These are phyloP conservation scores for Tympanuchus pallidicinctus DNA, from an alignment of 2,113 vertebrate genomes.

Conservation along the genomic window DNA sequence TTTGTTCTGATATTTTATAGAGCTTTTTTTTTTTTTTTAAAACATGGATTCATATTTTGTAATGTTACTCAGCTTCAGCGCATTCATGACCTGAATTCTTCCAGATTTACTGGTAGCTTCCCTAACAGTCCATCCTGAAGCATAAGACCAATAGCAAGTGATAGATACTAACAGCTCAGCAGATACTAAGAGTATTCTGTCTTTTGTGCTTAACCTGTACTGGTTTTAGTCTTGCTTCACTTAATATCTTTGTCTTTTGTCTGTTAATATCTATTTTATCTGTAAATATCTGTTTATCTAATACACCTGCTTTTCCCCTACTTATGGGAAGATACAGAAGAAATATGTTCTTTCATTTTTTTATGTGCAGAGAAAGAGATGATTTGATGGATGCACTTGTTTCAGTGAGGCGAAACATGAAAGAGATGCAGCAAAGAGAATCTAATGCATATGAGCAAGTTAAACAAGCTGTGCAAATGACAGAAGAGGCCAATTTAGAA, in stretches of 20 bases:
- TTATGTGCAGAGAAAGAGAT: conserved; percentile 86
- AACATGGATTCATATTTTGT: neutral
- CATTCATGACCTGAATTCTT: neutral
- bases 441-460: conserved; percentile 88
- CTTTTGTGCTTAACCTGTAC: neutral
- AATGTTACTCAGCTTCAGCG: neutral
- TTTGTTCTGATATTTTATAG: neutral
- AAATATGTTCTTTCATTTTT: neutral
- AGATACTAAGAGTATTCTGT: neutral
- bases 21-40: neutral
- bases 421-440: conserved; percentile 86
- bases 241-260: neutral
- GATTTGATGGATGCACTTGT: conserved; percentile 86
- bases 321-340: neutral
- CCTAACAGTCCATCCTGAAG: neutral
- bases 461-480: conserved; percentile 88
- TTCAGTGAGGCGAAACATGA: conserved; percentile 77
- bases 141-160: neutral
- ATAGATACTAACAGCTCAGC: neutral
- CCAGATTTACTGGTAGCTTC: neutral
- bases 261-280: neutral
- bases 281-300: neutral
- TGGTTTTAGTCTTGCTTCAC: neutral
- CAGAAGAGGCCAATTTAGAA: conserved; percentile 90
- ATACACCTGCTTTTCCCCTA: neutral